phyloP scores from a whole-genome alignment of 2,113 vertebrate species.

The Orthochromis indermauri region DNA sequence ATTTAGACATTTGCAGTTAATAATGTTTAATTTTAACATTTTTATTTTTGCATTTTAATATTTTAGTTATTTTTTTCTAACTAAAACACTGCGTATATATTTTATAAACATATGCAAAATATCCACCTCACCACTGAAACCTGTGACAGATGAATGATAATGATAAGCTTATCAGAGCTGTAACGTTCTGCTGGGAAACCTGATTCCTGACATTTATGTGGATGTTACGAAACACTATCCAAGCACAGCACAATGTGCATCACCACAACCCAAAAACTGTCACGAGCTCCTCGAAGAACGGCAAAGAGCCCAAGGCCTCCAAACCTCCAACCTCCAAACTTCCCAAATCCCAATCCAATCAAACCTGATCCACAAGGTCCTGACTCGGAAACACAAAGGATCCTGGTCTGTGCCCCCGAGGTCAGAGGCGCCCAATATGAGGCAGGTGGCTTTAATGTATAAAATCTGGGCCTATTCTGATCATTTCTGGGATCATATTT shows the following conservation, averaged over 20 bases:
- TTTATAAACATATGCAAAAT: neutral
- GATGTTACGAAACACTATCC: accelerated
- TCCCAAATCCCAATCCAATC: neutral
- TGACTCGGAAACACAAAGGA: neutral
- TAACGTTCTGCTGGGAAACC: neutral
- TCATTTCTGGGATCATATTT: neutral
- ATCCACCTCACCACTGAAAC: neutral
- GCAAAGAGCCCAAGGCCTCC: neutral
- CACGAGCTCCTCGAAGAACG: neutral
- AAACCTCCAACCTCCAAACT: neutral
- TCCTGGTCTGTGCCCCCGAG: accelerated
- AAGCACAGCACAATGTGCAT: neutral
- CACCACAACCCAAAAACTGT: neutral
- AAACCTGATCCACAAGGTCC: neutral
- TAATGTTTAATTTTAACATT: neutral
- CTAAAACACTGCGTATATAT: neutral
- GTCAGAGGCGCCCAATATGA: neutral
- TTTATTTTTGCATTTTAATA: neutral
- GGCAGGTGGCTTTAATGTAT: neutral
- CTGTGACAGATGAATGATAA: neutral
- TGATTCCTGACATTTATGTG: accelerated
- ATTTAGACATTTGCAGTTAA: neutral
- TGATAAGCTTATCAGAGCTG: neutral
- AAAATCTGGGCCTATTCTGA: neutral
- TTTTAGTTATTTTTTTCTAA: neutral